Evolutionary conservation across 2,113 vertebrate species (phyloP), one percentile per base, ranked within the genome.

Genomic region (Nansenia antarctica): DNA sequence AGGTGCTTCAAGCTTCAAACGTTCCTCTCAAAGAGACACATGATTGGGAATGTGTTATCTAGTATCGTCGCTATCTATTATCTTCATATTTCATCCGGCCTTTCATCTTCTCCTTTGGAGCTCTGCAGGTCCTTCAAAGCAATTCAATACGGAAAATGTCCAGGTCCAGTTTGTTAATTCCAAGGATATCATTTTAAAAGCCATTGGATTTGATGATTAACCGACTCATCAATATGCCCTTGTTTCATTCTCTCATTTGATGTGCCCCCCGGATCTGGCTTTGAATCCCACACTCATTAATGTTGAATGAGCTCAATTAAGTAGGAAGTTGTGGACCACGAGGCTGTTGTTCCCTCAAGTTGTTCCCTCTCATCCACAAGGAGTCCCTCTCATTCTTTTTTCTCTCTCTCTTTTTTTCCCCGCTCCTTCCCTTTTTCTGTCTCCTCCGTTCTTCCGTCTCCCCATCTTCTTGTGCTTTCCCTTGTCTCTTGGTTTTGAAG

Each of bases 271-370:
- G 15, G 45, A 49, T 49, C 18, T 49, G 59, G 54, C 69, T 77
- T 76, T 32, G 61, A 72, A 73, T 76, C 70, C 47, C 62, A 70
- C 61, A 71, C 59, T 79, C 81, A 84, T 84, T 77, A 79, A 78
- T 81, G 54, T 67, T 76, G 70, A 85, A 86, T 77, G 71, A 79
- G 77, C 68, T 82, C 30, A 74, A 84, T 80, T 78, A 73, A 59
- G 66, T 69, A 65, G 39, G 47, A 67, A 80, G 67, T 72, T 59
- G 30, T 78, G 72, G 60, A 77, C 57, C 71, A 77, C 67, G 60
- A 70, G 52, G 70, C n/a, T 79, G 79, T 74, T 67, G 30, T 32
- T 65, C 84, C 37, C n/a, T 30, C 24, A n/a, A 81, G 79, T 74
- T 67, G 30, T 32, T 65, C 84, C 37, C n/a, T 30, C 24, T 63